Evolutionary conservation across 2,113 vertebrate genomes (phyloP), one percentile per base, ranked within the genome.

Genomic region (Pterocles orientalis): DNA sequence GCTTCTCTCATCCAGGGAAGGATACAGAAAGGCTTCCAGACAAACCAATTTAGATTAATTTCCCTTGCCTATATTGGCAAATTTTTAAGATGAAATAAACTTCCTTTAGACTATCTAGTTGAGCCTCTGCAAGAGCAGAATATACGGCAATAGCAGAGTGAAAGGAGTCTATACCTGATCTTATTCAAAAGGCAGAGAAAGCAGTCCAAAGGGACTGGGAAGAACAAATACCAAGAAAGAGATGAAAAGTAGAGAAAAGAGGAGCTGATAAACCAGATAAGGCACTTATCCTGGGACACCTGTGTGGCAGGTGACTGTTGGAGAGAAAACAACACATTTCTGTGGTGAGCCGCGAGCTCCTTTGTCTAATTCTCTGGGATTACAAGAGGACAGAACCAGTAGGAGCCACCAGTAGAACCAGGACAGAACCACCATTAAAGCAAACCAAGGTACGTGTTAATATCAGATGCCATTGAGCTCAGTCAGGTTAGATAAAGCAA

Each of bases 401-500:
- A 85, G 83, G 68, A 92, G 41, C n/a, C n/a, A n/a, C n/a, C n/a
- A n/a, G n/a, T n/a, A n/a, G n/a, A n/a, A n/a, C n/a, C n/a, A n/a
- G n/a, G n/a, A n/a, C n/a, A n/a, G 34, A 85, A 92, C 91, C 81
- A 82, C 71, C 71, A 28, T 45, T 39, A 64, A 23, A 61, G 94
- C 21, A 41, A 58, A 36, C 23, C 34, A 64, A 91, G 76, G 66
- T 16, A 18, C 0, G 2, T 24, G 82, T 76, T 77, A 50, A 43
- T 65, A 26, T 8, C 65, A 72, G 65, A 51, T 48, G 43, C 48
- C 39, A 15, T 8, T 73, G 76, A 94, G 89, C 71, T 92, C 72
- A 39, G 77, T 25, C n/a, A 54, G 94, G 43, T 78, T 83, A 82
- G 71, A 75, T 28, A 88, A 94, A 92, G 90, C 84, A 95, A 77